Evolutionary conservation across 2,797 vertebrate genomes (phyloP).

Genomic region (Poeciliopsis turneri): DNA sequence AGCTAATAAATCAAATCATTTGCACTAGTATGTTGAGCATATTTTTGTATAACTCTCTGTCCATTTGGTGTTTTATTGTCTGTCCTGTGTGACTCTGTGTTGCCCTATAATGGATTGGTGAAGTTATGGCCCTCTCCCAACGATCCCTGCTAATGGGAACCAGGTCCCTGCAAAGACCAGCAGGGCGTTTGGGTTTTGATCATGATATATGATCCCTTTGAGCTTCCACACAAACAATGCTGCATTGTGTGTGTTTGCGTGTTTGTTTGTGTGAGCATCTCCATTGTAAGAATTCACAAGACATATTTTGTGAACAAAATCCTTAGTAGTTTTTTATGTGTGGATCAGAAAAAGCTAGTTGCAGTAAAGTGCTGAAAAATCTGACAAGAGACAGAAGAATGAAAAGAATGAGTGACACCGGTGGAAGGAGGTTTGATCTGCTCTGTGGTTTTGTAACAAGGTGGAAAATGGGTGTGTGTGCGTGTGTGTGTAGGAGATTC

Average conservation of each 20-base stretch:
- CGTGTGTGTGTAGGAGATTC: background rate
- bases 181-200: too few species aligned
- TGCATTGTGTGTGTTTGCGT: background rate
- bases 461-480: slow-evolving; percentile 8
- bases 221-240: background rate
- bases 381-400: background rate
- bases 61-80: background rate
- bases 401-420: slow-evolving; percentile 12
- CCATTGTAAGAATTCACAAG: background rate
- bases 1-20: background rate
- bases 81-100: background rate
- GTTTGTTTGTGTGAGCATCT: background rate
- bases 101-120: too few species aligned
- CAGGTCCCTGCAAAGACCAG: too few species aligned
- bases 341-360: background rate
- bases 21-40: background rate
- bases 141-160: too few species aligned
- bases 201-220: background rate
- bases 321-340: background rate
- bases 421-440: background rate
- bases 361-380: slow-evolving; percentile 7
- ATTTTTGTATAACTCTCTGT: background rate
- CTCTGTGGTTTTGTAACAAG: slow-evolving; percentile 14
- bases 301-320: background rate
- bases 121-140: too few species aligned